Evolutionary conservation across 2,797 vertebrate genomes (phyloP).

Genomic region (Decapterus maruadsi): DNA sequence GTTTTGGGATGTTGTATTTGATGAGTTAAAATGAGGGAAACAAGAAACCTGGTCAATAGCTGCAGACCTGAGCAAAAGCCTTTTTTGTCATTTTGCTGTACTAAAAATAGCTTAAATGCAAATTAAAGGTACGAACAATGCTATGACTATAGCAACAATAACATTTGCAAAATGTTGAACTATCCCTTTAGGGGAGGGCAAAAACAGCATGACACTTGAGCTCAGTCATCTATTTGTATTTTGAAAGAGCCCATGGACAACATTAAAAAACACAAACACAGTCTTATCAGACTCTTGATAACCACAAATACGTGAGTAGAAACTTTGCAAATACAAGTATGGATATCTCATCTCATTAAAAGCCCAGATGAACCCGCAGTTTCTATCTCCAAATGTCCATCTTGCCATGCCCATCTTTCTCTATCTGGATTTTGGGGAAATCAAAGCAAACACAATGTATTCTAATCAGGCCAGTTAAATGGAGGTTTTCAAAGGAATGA

Average conservation of each 20-base stretch:
- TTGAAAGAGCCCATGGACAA: too few relatives aligned
- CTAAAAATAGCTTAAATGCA: too few relatives aligned
- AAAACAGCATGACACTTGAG: background rate
- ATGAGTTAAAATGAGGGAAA: too few relatives aligned
- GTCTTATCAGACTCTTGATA: background rate
- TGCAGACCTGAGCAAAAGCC: too few relatives aligned
- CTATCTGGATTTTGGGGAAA: background rate
- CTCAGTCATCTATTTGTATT: background rate
- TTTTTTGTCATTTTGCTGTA: too few relatives aligned
- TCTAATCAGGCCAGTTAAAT: too few relatives aligned
- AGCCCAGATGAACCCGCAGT: background rate
- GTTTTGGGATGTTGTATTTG: too few relatives aligned
- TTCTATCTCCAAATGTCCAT: background rate
- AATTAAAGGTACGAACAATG: too few relatives aligned
- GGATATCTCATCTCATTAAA: background rate
- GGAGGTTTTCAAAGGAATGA: background rate
- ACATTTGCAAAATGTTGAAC: too few relatives aligned
- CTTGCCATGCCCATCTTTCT: background rate
- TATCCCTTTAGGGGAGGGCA: too few relatives aligned
- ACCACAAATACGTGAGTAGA: background rate
- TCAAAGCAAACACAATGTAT: background rate
- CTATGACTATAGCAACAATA: too few relatives aligned
- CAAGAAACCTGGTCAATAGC: too few relatives aligned
- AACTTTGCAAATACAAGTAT: background rate
- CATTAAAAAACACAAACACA: background rate